Evolutionary conservation across 1,140 invertebrate genomes (phyloP), one percentile per base, ranked within the genome.

Genomic region (Bombus haemorrhoidalis): DNA sequence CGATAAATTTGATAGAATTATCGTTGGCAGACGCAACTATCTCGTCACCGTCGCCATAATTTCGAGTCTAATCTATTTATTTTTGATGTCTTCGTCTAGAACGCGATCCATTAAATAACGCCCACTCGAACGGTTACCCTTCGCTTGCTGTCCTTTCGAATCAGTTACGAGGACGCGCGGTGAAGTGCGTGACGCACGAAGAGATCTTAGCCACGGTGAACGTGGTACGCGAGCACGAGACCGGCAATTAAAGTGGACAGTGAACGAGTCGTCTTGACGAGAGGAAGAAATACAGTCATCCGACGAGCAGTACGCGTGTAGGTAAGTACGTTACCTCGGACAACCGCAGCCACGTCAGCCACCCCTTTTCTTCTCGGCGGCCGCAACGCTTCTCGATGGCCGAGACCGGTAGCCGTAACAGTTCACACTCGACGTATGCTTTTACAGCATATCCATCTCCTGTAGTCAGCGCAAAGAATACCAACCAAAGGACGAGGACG

Each of bases 381-480:
- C 28, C 18, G 59, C 28, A 32, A n/a, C 25, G 41, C 41, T 32
- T 83, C 86, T 83, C 86, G 73, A 87, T 86, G 84, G 83, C 72
- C 75, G 71, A 79, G 86, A 83, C 86, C 86, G 84, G 90, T 92
- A 89, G 89, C 92, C 86, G 89, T 91, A 89, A 91, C 47, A 53
- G 47, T 92, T 90, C 86, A 89, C 84, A 89, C 84, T 91, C 83
- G 78, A 86, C 87, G 69, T 86, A 13, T 13, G 73, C 77, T 91
- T 92, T 91, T 92, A 92, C 88, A 89, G 86, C 83, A 89, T 92
- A 92, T 93, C 89, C 90, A 90, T 93, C 89, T 91, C 86, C 75
- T 78, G 72, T 81, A 74, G 77, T 4, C 68, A 22, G 72, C 32
- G 62, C 39, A 69, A 25, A 59, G 73, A 73, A 72, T 34, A 15